Percentiles rank a stretch among this genome's conserved stretches.
These are phyloP conservation scores for Chiroxiphia lanceolata DNA, from an alignment of 2,797 vertebrate species.

Conservation along the genomic window DNA sequence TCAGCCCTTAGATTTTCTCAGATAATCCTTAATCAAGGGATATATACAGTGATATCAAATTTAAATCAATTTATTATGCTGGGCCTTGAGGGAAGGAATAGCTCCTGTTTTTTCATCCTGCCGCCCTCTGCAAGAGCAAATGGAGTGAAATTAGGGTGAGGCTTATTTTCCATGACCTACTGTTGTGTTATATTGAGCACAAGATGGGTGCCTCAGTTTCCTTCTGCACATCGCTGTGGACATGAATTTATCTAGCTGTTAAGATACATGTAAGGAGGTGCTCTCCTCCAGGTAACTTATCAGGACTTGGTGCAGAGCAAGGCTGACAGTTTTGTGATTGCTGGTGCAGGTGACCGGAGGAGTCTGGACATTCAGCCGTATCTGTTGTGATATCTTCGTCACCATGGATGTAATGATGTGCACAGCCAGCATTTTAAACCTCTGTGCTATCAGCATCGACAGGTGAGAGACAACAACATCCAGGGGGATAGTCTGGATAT, in stretches of 20 bases:
- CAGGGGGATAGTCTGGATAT: background rate
- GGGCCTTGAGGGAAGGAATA: background rate
- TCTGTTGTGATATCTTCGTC: constrained; percentile 93
- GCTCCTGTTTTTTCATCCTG: background rate
- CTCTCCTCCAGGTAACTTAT: background rate
- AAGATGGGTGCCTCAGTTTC: background rate
- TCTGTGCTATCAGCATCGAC: constrained; percentile 98
- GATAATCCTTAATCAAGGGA: constrained; percentile 30
- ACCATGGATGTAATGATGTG: constrained; percentile 98
- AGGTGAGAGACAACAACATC: constrained; percentile 77
- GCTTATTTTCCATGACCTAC: background rate
- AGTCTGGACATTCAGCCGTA: constrained; percentile 90
- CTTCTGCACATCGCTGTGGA: background rate
- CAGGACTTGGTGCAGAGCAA: background rate
- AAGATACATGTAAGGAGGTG: background rate
- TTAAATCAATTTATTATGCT: background rate
- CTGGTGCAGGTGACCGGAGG: constrained; percentile 88
- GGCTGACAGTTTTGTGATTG: constrained; percentile 45
- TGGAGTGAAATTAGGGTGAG: background rate
- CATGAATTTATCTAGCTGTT: background rate
- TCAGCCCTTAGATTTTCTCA: constrained; percentile 8
- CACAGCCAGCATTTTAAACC: constrained; percentile 96
- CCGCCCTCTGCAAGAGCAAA: background rate
- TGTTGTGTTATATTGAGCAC: background rate
- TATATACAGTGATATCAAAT: background rate